phyloP scores from a whole-genome alignment of 1,140 invertebrate species.

The Augochlora pura region DNA sequence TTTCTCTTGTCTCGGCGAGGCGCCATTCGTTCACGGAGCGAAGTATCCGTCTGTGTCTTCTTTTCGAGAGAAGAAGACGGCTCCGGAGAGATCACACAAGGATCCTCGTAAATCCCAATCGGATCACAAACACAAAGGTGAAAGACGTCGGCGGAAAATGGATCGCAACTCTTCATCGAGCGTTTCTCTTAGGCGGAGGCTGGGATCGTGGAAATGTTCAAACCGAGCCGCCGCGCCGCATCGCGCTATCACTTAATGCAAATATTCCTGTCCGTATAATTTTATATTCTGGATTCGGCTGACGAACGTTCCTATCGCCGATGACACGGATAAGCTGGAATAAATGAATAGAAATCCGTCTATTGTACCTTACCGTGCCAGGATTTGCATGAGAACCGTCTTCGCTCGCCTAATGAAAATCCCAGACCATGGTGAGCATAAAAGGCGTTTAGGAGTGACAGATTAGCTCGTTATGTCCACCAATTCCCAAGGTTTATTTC shows the following conservation, averaged over 20 bases:
- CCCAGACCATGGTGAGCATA: background rate
- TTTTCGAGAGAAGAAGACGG: background rate
- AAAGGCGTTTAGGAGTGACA: background rate
- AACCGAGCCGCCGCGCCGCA: background rate
- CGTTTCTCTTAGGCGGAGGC: background rate
- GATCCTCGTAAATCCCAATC: constrained; percentile 44
- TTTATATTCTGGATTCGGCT: constrained; percentile 13
- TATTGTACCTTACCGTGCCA: background rate
- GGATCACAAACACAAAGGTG: constrained; percentile 17
- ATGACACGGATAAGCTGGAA: background rate
- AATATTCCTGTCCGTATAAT: constrained; percentile 8
- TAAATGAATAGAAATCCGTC: constrained; percentile 13
- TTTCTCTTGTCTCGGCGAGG: background rate
- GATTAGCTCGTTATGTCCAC: background rate
- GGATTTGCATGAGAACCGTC: background rate
- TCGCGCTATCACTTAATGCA: background rate
- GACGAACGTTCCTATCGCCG: background rate
- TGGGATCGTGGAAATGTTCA: background rate
- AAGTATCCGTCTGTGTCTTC: background rate
- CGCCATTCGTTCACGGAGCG: constrained; percentile 4
- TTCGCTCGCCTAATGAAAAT: background rate
- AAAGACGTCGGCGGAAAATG: constrained; percentile 12
- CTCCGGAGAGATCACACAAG: constrained; percentile 1
- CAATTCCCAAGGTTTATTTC: too few species aligned
- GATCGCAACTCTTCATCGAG: constrained; percentile 21